Evolutionary conservation across 2,797 vertebrate species (phyloP).

Genomic region (Darevskia nairensis): DNA sequence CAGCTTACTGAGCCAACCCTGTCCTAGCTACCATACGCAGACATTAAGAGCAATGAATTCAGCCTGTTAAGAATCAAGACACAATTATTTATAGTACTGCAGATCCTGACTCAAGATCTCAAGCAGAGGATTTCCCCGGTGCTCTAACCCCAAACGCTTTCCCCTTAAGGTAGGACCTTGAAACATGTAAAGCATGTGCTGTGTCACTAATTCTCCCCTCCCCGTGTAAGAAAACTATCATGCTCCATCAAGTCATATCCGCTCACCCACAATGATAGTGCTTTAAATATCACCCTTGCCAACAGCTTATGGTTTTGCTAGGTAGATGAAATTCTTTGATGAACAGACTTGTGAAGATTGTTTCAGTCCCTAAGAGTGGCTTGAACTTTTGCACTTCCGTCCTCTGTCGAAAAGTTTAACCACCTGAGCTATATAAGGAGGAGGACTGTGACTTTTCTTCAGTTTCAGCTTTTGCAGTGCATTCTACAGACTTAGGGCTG

Average conservation of each 20-base stretch:
- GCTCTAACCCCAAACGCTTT: background rate
- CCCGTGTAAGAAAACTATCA: background rate
- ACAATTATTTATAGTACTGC: background rate
- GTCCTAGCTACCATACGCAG: background rate
- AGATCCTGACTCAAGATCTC: background rate
- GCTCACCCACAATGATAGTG: background rate
- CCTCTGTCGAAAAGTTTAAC: background rate
- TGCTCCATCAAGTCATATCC: background rate
- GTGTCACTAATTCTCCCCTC: background rate
- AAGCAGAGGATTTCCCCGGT: background rate
- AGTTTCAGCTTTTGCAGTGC: background rate
- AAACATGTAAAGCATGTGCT: background rate
- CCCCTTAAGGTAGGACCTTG: background rate
- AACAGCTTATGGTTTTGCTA: background rate
- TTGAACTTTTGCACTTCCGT: constrained; percentile 19
- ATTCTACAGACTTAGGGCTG: background rate
- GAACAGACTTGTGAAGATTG: background rate
- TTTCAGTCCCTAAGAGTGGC: background rate
- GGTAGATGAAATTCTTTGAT: background rate
- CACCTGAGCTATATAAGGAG: background rate
- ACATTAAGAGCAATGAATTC: background rate
- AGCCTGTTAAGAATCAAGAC: background rate
- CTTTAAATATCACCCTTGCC: background rate
- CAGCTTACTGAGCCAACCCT: background rate
- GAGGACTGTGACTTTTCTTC: background rate